Conservation (phyloP, 1,140 invertebrate species). For the Lasaia peninsularis region DNA sequence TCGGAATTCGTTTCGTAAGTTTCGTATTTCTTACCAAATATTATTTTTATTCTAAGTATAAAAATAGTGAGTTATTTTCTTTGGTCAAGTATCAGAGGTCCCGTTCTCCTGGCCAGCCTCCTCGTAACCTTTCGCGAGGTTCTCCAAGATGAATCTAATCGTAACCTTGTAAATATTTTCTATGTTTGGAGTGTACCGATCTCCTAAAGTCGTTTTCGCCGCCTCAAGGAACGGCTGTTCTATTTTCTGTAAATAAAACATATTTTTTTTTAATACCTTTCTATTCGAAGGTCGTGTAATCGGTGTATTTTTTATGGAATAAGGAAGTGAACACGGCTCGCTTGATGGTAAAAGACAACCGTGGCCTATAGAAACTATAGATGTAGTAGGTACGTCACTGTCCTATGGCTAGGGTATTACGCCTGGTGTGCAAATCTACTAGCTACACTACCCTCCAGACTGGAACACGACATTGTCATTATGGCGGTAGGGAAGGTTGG, state of each 20-base stretch:
- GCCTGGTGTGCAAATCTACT: too few species aligned
- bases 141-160: constrained; percentile 93
- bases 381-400: too few species aligned
- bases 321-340: too few species aligned
- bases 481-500: too few species aligned
- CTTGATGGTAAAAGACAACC: too few species aligned
- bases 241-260: constrained; percentile 86
- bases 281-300: too few species aligned
- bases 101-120: constrained; percentile 57
- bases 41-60: background rate
- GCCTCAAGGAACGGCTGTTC: constrained; percentile 92
- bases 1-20: background rate
- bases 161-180: constrained; percentile 93
- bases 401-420: too few species aligned
- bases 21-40: background rate
- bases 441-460: too few species aligned
- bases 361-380: too few species aligned
- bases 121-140: constrained; percentile 89
- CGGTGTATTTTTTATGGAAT: too few species aligned
- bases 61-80: background rate
- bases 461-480: too few species aligned
- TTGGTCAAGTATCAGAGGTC: constrained; percentile 34
- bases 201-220: constrained; percentile 89
- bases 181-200: constrained; percentile 93
- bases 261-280: constrained; percentile 8